Percentiles rank a stretch among this genome's conserved stretches.
phyloP scores from a whole-genome alignment of 2,888 invertebrate species.

The Harpalus rufipes region DNA sequence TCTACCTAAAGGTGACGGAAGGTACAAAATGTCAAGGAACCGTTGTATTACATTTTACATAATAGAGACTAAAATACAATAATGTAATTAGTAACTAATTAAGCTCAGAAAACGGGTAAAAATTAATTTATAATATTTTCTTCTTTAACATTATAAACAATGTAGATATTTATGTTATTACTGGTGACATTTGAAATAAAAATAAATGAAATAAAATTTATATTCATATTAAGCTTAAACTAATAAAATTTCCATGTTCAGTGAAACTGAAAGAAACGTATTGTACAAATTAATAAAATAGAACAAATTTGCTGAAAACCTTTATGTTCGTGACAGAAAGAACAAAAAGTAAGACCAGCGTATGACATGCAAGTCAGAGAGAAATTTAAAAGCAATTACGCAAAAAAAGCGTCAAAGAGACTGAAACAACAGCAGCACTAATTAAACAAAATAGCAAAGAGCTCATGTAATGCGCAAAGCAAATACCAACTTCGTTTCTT shows the following conservation, averaged over 20 bases:
- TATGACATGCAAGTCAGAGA: conserved; percentile 12
- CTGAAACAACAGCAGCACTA: conserved; percentile 38
- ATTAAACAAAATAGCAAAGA: conserved; percentile 49
- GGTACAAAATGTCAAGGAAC: no score
- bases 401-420: conserved; percentile 36
- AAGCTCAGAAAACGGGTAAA: no score
- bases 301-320: not conserved
- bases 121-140: no score
- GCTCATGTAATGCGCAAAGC: conserved; percentile 26
- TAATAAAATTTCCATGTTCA: not conserved
- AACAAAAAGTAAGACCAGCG: not conserved
- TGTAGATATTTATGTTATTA: no score
- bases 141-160: no score
- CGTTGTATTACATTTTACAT: no score
- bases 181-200: not conserved
- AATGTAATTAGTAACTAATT: no score
- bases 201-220: not conserved
- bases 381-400: conserved; percentile 39
- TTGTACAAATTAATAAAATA: not conserved
- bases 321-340: conserved; percentile 1
- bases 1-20: no score
- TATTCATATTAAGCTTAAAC: not conserved
- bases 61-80: no score
- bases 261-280: not conserved
- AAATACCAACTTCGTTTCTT: conserved; percentile 48